Percentiles rank a stretch among this genome's conserved stretches.
Evolutionary conservation across 2,888 invertebrate species (phyloP).

Genomic region (Pammene fasciana): DNA sequence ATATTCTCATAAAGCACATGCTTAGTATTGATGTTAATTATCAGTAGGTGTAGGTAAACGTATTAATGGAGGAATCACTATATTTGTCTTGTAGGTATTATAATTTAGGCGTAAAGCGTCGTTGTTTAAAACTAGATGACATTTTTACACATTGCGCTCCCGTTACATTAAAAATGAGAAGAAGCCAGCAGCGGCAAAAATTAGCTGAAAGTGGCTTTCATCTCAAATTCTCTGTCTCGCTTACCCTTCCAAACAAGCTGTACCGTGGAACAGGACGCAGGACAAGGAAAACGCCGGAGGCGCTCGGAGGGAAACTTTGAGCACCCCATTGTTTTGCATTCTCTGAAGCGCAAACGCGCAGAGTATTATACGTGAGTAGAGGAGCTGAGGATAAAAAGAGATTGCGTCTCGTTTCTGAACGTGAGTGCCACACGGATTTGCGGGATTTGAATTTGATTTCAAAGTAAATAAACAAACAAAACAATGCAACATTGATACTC

Average conservation of each 20-base stretch:
- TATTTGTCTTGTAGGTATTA: neutral
- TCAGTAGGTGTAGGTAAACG: too few species aligned
- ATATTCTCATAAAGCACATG: too few species aligned
- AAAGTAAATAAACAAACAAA: neutral
- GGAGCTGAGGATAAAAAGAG: constrained; percentile 53
- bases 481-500: too few species aligned
- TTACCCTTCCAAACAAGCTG: constrained; percentile 51
- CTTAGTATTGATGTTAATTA: too few species aligned
- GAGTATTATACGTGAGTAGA: constrained; percentile 38
- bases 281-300: constrained; percentile 74
- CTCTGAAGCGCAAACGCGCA: constrained; percentile 68
- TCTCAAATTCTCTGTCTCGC: constrained; percentile 55
- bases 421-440: constrained; percentile 1
- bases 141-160: constrained; percentile 18
- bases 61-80: too few species aligned
- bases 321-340: constrained; percentile 81
- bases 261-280: constrained; percentile 57
- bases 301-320: constrained; percentile 74
- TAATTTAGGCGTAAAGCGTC: neutral
- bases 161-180: constrained; percentile 60
- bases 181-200: constrained; percentile 71
- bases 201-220: constrained; percentile 79
- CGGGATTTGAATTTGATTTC: neutral
- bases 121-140: constrained; percentile 15
- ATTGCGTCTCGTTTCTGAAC: constrained; percentile 21